Evolutionary conservation across 2,113 vertebrate species (phyloP).

Genomic region (Apaloderma vittatum): DNA sequence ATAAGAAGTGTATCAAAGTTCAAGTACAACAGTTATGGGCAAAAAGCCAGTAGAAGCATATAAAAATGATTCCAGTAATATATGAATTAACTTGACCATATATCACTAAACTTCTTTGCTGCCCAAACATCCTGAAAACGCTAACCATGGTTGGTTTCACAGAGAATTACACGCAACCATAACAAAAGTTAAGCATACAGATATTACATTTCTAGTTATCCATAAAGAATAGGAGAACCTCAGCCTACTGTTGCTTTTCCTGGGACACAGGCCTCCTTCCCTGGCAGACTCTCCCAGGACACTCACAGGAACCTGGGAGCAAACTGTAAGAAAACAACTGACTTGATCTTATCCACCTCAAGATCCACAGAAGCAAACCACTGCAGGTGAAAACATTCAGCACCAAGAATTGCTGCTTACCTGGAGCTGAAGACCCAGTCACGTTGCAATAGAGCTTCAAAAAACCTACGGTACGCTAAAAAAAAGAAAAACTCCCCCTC

Average conservation of each 20-base stretch:
- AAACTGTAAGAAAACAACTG: not conserved
- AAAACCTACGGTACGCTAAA: rapidly evolving
- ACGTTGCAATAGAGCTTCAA: not conserved
- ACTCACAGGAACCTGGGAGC: not conserved
- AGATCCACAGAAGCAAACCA: not conserved
- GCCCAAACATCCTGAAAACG: not conserved
- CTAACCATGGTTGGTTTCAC: not conserved
- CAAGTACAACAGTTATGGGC: not conserved
- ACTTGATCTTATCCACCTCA: not conserved
- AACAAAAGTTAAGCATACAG: not conserved
- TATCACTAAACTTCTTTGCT: not conserved
- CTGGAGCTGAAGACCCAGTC: not conserved
- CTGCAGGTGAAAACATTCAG: not conserved
- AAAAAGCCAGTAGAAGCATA: not conserved
- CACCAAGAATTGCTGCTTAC: not conserved
- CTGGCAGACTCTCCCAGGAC: not conserved
- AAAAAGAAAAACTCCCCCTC: rapidly evolving
- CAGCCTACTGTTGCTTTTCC: not conserved
- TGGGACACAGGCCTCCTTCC: not conserved
- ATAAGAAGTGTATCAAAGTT: not conserved
- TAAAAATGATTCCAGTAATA: not conserved
- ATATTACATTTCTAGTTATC: not conserved
- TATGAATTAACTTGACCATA: not conserved
- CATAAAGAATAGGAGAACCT: not conserved
- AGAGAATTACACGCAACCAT: not conserved